Percentiles rank a stretch among this genome's conserved stretches.
These are phyloP conservation scores for Heliconius melpomene DNA, from an alignment of 1,140 invertebrate genomes.

Conservation along the genomic window DNA sequence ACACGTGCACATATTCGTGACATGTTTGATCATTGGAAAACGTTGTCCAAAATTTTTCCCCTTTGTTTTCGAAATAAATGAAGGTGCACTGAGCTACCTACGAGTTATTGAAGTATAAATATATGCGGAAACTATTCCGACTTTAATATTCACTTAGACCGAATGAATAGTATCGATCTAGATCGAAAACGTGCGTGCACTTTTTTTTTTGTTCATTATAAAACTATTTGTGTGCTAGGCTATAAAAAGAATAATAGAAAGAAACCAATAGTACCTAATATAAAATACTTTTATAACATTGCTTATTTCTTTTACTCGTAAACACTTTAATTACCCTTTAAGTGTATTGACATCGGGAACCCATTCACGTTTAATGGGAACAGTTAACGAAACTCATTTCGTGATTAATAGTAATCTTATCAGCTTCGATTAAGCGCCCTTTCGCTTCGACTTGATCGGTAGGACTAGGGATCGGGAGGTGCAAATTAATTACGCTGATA, in stretches of 20 bases:
- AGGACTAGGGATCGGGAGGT: conserved; percentile 52
- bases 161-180: background rate
- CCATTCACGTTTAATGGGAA: conserved; percentile 20
- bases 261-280: background rate
- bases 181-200: background rate
- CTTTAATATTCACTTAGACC: background rate
- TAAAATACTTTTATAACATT: background rate
- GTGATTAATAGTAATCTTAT: conserved; percentile 67
- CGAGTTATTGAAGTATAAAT: background rate
- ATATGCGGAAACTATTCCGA: background rate
- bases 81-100: background rate
- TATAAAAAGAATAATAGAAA: background rate
- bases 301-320: background rate
- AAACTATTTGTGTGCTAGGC: too few relatives aligned
- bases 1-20: conserved; percentile 17
- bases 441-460: conserved; percentile 43
- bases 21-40: conserved; percentile 22
- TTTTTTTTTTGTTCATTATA: too few relatives aligned
- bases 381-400: conserved; percentile 41
- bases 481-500: conserved; percentile 68
- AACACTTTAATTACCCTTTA: background rate
- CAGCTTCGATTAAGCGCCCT: conserved; percentile 48
- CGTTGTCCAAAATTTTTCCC: background rate
- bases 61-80: background rate
- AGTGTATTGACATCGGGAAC: conserved; percentile 11